Evolutionary conservation across 2,113 vertebrate genomes (phyloP).

Genomic region (Paratilapia polleni): DNA sequence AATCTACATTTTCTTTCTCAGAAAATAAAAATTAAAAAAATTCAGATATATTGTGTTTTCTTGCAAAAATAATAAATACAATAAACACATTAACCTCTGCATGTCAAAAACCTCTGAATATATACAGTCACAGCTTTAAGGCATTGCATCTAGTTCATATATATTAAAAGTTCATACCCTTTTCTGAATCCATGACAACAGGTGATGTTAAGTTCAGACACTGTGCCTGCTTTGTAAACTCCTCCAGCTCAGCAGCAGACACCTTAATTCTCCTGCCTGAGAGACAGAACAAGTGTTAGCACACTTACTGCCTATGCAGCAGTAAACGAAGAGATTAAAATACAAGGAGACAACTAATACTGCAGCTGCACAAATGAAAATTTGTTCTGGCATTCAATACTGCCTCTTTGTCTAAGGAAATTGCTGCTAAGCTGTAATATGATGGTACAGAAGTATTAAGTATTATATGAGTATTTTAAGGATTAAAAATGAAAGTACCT

Average conservation of each 20-base stretch:
- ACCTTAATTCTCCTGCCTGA: slow-evolving; percentile 42
- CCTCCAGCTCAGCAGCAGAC: slow-evolving; percentile 36
- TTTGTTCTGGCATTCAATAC: too few relatives aligned
- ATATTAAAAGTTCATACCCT: slow-evolving; percentile 29
- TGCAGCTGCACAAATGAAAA: neutral
- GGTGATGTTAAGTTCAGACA: slow-evolving; percentile 46
- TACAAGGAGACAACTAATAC: neutral
- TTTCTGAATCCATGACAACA: slow-evolving; percentile 25
- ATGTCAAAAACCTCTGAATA: neutral
- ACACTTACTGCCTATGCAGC: neutral
- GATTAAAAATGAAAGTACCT: too few relatives aligned
- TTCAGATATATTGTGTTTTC: neutral
- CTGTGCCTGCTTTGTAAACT: slow-evolving; percentile 48
- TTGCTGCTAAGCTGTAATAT: too few relatives aligned
- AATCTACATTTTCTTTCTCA: too few relatives aligned
- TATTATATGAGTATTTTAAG: too few relatives aligned
- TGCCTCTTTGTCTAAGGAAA: too few relatives aligned
- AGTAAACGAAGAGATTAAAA: neutral
- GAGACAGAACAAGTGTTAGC: neutral
- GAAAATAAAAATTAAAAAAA: too few relatives aligned
- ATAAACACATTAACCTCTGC: too few relatives aligned
- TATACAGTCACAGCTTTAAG: neutral
- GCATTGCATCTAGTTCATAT: neutral
- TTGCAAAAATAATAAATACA: neutral
- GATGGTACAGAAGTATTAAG: too few relatives aligned